These are phyloP conservation scores for Sitodiplosis mosellana DNA, from an alignment of 1,140 invertebrate genomes.

Conservation along the genomic window DNA sequence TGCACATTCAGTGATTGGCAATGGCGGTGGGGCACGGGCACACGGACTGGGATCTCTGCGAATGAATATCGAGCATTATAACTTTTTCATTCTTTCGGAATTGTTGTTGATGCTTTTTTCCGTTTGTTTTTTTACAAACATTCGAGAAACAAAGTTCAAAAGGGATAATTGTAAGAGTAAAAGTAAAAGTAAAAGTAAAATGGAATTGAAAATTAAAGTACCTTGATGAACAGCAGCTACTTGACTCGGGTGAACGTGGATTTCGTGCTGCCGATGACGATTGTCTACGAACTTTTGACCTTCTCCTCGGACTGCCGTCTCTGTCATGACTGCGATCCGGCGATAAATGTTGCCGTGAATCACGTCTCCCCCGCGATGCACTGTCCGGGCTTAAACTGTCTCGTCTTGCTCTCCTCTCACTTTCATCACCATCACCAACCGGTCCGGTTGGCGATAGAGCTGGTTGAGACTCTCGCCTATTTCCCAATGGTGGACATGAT, in stretches of 20 bases:
- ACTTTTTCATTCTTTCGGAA: too few species aligned
- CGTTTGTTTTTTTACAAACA: too few species aligned
- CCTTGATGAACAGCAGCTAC: conserved; percentile 48
- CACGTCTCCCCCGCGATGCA: conserved; percentile 48
- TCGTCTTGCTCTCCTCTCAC: conserved; percentile 46
- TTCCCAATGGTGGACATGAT: conserved; percentile 44
- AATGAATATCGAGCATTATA: too few species aligned
- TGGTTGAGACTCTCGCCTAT: conserved; percentile 54
- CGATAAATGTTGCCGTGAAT: conserved; percentile 58
- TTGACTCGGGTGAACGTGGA: conserved; percentile 49
- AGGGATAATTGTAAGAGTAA: background rate
- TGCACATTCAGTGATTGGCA: conserved; percentile 25
- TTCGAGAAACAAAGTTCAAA: too few species aligned
- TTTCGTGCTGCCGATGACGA: conserved; percentile 50
- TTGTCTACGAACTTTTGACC: conserved; percentile 51
- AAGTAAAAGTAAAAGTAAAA: background rate
- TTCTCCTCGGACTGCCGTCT: conserved; percentile 47
- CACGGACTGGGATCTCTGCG: conserved; percentile 53
- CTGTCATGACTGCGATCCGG: conserved; percentile 54
- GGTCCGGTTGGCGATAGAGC: conserved; percentile 44
- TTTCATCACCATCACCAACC: conserved; percentile 31
- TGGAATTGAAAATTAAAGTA: background rate
- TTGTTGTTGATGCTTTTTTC: too few species aligned
- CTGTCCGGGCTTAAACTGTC: conserved; percentile 78
- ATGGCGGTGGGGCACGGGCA: conserved; percentile 28